phyloP scores from a whole-genome alignment of 2,888 invertebrate genomes.

The Sipunculus nudus region DNA sequence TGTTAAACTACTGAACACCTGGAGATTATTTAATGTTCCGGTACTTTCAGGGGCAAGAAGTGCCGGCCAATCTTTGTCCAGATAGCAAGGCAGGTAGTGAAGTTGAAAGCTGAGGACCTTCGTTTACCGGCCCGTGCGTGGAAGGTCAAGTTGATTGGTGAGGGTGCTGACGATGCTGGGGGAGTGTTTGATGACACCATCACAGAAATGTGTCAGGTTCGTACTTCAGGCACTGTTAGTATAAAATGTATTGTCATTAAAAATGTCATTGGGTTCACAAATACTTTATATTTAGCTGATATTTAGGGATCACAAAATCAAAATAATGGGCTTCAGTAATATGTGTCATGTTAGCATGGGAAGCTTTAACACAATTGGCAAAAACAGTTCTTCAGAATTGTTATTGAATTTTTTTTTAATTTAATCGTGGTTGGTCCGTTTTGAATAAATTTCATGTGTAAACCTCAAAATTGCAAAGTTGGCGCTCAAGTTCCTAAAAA shows the following conservation, averaged over 20 bases:
- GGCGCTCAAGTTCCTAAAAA: no score
- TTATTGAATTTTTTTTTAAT: no score
- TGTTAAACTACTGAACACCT: no score
- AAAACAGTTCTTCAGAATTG: no score
- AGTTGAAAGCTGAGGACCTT: conserved; percentile 71
- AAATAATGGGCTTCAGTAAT: no score
- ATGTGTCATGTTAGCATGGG: no score
- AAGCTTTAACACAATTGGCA: no score
- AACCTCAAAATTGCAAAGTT: no score
- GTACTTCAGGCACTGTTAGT: not conserved
- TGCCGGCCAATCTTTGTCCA: conserved; percentile 74
- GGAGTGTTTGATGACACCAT: conserved; percentile 78
- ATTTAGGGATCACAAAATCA: not conserved
- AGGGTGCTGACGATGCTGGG: conserved; percentile 77
- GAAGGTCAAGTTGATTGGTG: conserved; percentile 76
- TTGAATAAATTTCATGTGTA: no score
- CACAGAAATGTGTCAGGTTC: conserved; percentile 73
- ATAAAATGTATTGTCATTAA: not conserved
- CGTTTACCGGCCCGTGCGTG: conserved; percentile 74
- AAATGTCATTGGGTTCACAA: not conserved
- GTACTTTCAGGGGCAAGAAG: conserved; percentile 67
- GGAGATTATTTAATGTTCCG: no score
- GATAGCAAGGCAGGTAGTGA: conserved; percentile 74
- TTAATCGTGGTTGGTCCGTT: no score
- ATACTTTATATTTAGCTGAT: not conserved